A percentile compares a stretch with the other conserved stretches of the same genome.
phyloP scores from a whole-genome alignment of 30 jellyfish, hydroid and myxozoan genomes.

The Pseudorhiza aurosa region DNA sequence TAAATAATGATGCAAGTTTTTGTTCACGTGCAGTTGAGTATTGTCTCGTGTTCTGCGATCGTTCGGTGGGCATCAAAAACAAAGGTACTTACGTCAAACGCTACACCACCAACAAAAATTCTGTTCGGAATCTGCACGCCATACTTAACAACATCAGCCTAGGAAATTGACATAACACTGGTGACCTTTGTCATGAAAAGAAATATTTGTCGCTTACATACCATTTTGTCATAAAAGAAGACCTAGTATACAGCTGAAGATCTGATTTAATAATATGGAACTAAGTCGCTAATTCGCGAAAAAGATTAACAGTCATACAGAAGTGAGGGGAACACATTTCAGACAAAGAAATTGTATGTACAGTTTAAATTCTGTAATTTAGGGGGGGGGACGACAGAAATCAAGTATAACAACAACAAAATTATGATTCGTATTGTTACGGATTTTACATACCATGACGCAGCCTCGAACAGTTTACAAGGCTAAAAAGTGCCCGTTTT shows the following conservation, averaged over 20 bases:
- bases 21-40: conserved; percentile 9
- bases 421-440: neutral
- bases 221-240: no score
- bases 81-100: conserved; percentile 87
- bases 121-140: conserved; percentile 99
- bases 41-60: no score
- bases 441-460: conserved; percentile 33
- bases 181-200: conserved; percentile 46
- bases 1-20: no score
- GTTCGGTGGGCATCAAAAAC: conserved; percentile 52
- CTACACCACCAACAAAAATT: conserved; percentile 98
- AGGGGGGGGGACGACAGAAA: no score
- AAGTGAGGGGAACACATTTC: no score
- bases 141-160: conserved; percentile 99
- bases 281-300: no score
- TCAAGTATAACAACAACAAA: neutral
- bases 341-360: no score
- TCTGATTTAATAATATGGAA: no score
- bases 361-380: no score
- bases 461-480: conserved; percentile 18
- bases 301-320: no score
- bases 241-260: no score
- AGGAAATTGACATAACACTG: conserved; percentile 2
- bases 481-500: conserved; percentile 56
- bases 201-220: neutral